Percentiles rank a stretch among this genome's conserved stretches.
Evolutionary conservation across 2,888 invertebrate species (phyloP).

Genomic region (Gymnocheta viridis): DNA sequence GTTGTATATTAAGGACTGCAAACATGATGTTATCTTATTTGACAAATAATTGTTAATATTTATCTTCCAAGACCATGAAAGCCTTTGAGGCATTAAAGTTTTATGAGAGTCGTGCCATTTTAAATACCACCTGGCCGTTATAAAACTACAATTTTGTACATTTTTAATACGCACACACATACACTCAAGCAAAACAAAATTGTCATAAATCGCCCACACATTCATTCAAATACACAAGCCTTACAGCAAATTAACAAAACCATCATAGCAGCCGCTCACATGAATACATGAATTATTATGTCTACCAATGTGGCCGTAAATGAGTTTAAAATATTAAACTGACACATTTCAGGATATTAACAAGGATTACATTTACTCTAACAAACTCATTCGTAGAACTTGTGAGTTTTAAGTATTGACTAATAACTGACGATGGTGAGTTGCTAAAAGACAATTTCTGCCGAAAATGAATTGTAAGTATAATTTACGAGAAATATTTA

Average conservation of each 20-base stretch:
- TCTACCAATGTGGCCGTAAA: not conserved
- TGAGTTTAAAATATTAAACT: slow-evolving; percentile 1
- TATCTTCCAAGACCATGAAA: not conserved
- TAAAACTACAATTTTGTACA: not conserved
- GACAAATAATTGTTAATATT: not conserved
- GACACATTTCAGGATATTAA: slow-evolving; percentile 16
- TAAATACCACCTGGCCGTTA: slow-evolving; percentile 9
- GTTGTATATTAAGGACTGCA: too few species aligned
- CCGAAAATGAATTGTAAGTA: too few species aligned
- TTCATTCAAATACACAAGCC: not conserved
- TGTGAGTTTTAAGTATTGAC: not conserved
- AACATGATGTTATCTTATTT: not conserved
- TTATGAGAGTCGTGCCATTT: not conserved
- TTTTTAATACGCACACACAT: not conserved
- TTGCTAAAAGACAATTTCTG: not conserved
- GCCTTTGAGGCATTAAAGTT: slow-evolving; percentile 3
- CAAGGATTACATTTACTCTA: not conserved
- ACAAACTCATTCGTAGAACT: not conserved
- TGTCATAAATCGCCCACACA: not conserved
- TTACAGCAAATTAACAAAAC: slow-evolving; percentile 11
- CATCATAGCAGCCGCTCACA: not conserved
- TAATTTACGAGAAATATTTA: too few species aligned
- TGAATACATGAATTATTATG: slow-evolving; percentile 7
- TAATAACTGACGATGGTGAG: not conserved
- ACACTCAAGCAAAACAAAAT: not conserved